These are phyloP conservation scores for Phenacoccus solenopsis DNA, from an alignment of 1,140 invertebrate genomes.

Conservation along the genomic window DNA sequence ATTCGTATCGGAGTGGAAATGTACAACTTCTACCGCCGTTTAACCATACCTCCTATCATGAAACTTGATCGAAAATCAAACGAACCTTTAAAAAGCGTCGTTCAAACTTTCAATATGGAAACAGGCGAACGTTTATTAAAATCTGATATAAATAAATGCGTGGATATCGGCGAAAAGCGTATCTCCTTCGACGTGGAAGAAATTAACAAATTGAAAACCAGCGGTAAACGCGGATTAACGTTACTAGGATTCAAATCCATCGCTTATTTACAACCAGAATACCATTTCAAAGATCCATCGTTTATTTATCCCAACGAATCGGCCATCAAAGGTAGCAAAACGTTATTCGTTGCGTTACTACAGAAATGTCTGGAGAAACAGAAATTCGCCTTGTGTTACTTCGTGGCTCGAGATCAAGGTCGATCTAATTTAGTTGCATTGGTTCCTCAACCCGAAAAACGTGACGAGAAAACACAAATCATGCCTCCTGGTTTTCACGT, in stretches of 20 bases:
- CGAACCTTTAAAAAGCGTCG: not conserved
- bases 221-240: conserved; percentile 5
- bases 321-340: not conserved
- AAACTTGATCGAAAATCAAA: conserved; percentile 18
- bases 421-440: not conserved
- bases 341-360: not conserved
- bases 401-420: conserved; percentile 13
- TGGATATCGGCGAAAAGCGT: not conserved
- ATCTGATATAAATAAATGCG: conserved; percentile 16
- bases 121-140: conserved; percentile 12
- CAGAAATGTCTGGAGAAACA: conserved; percentile 17
- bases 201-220: not conserved
- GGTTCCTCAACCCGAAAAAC: conserved; percentile 15
- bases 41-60: conserved; percentile 14
- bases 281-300: conserved; percentile 4
- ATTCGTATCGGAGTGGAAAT: conserved; percentile 6
- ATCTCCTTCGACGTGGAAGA: conserved; percentile 19
- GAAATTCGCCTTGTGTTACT: conserved; percentile 17
- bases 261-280: not conserved
- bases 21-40: conserved; percentile 17
- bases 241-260: conserved; percentile 17
- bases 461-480: not conserved
- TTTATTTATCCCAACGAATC: conserved; percentile 14
- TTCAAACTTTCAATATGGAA: not conserved
- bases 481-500: conserved; percentile 18